A percentile compares a stretch with the other conserved stretches of the same genome.
Evolutionary conservation across 2,113 vertebrate genomes (phyloP).

Genomic region (Eptesicus fuscus): DNA sequence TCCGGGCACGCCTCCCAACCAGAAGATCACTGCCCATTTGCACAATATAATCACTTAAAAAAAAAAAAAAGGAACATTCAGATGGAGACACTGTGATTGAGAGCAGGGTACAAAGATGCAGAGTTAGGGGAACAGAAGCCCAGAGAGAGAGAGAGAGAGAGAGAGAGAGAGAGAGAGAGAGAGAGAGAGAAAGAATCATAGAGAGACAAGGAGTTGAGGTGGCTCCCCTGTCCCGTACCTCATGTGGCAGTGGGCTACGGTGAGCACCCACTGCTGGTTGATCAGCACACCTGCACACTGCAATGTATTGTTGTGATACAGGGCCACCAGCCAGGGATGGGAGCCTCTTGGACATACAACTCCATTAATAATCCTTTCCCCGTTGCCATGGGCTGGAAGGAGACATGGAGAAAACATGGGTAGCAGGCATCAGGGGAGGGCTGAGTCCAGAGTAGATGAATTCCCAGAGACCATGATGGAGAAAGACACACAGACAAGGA

Average conservation of each 20-base stretch:
- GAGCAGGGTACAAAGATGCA: background rate
- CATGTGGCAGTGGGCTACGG: background rate
- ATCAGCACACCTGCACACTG: background rate
- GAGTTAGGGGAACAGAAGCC: too few species aligned
- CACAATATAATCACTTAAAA: conserved; percentile 70
- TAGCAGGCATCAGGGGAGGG: background rate
- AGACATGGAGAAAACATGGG: background rate
- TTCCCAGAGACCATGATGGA: too few species aligned
- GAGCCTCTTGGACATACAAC: background rate
- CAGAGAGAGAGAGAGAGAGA: too few species aligned
- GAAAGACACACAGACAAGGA: too few species aligned
- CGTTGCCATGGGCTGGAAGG: background rate
- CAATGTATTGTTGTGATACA: rapidly evolving
- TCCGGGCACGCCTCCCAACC: conserved; percentile 78
- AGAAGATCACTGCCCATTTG: conserved; percentile 81
- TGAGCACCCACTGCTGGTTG: background rate
- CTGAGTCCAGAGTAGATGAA: background rate
- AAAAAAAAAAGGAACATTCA: background rate
- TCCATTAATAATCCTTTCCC: background rate
- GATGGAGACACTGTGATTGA: background rate
- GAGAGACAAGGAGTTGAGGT: too few species aligned
- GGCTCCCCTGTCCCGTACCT: background rate
- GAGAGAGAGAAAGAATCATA: too few species aligned
- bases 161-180: too few species aligned
- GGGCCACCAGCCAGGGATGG: background rate